Evolutionary conservation across 2,888 invertebrate species (phyloP).

Genomic region (Drosophila diplacantha): DNA sequence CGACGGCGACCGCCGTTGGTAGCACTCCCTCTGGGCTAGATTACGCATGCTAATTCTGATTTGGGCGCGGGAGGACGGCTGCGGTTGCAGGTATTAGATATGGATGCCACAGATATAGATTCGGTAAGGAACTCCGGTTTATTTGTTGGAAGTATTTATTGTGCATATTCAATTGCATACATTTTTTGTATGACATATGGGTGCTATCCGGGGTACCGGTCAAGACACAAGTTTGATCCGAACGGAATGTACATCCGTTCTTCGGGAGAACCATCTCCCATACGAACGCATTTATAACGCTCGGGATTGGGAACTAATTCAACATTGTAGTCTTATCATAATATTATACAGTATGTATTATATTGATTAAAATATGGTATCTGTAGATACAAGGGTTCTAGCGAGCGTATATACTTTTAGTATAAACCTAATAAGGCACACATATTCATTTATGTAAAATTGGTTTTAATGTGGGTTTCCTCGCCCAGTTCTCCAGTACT

Average conservation of each 20-base stretch:
- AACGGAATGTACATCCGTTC: constrained; percentile 29
- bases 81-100: not conserved
- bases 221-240: constrained; percentile 55
- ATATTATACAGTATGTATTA: constrained; percentile 57
- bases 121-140: constrained; percentile 19
- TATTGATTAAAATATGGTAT: constrained; percentile 33
- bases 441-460: constrained; percentile 68
- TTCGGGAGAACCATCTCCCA: not conserved
- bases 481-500: constrained; percentile 6
- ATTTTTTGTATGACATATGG: constrained; percentile 27
- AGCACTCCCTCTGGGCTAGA: not conserved
- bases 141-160: constrained; percentile 65
- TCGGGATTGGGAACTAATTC: constrained; percentile 8
- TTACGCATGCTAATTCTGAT: not conserved
- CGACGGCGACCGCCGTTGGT: too few species aligned
- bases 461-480: constrained; percentile 14
- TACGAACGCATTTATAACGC: constrained; percentile 6
- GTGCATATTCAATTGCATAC: constrained; percentile 54
- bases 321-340: constrained; percentile 42
- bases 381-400: constrained; percentile 22
- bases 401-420: constrained; percentile 59
- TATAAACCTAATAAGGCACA: constrained; percentile 78
- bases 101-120: not conserved
- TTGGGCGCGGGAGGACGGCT: not conserved
- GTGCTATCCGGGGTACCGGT: constrained; percentile 28